phyloP scores from a whole-genome alignment of 2,113 vertebrate species.

The Rhynchomys soricoides region DNA sequence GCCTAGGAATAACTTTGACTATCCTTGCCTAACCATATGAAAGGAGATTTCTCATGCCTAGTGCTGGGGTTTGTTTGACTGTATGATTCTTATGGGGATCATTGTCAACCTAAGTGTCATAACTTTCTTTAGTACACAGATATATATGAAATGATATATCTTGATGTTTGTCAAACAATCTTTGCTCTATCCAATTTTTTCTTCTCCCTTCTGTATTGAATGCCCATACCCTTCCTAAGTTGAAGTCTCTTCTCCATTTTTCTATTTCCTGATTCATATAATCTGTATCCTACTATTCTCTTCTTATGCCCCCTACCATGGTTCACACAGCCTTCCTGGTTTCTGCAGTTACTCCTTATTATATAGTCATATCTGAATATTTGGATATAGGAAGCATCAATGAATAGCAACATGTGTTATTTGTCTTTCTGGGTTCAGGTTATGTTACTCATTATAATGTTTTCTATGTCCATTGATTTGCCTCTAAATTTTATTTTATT shows the following conservation, averaged over 20 bases:
- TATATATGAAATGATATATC: neutral
- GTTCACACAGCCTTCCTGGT: neutral
- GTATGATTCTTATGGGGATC: neutral
- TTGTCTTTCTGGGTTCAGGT: neutral
- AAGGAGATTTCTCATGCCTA: neutral
- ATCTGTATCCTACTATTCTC: neutral
- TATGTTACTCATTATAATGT: neutral
- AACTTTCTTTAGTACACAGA: neutral
- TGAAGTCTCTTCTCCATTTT: neutral
- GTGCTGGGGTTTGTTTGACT: neutral
- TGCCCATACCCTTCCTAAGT: too few species aligned
- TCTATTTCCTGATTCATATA: neutral
- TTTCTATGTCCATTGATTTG: neutral
- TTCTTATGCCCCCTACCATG: neutral
- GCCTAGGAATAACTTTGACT: neutral
- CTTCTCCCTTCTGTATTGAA: neutral
- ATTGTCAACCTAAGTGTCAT: neutral
- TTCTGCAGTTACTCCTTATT: neutral
- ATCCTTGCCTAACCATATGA: neutral
- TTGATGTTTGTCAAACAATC: neutral
- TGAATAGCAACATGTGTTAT: neutral
- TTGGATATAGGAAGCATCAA: neutral
- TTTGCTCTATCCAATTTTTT: neutral
- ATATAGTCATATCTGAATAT: neutral
- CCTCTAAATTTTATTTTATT: neutral